Evolutionary conservation across 2,888 invertebrate species (phyloP).

Genomic region (Drosophila mercatorum): DNA sequence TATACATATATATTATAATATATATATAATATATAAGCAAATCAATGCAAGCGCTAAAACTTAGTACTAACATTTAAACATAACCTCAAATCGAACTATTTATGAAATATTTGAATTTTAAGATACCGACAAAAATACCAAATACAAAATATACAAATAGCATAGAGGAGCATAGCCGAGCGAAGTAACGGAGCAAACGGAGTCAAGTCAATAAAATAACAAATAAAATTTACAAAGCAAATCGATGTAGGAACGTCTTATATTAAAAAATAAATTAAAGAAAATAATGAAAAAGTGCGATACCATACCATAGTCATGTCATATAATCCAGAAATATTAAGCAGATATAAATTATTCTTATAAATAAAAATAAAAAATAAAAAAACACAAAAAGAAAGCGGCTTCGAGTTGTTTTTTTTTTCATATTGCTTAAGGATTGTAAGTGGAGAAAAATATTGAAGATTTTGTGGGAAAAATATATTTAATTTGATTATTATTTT

Average conservation of each 20-base stretch:
- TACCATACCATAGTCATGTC: conserved; percentile 79
- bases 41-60: conserved; percentile 58
- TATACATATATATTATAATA: conserved; percentile 7
- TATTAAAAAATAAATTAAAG: conserved; percentile 10
- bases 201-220: conserved; percentile 42
- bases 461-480: too few species aligned
- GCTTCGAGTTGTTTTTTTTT: conserved; percentile 10
- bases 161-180: conserved; percentile 42
- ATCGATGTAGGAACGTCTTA: conserved; percentile 34
- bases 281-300: conserved; percentile 38
- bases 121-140: conserved; percentile 26
- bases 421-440: not conserved
- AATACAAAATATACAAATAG: conserved; percentile 28
- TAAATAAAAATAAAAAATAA: conserved; percentile 74
- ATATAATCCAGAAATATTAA: conserved; percentile 78
- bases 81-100: conserved; percentile 39
- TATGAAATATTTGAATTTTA: conserved; percentile 60
- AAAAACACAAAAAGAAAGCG: conserved; percentile 44
- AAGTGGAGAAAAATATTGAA: not conserved
- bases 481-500: too few species aligned
- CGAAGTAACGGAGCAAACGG: conserved; percentile 18
- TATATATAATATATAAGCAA: conserved; percentile 34
- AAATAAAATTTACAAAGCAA: conserved; percentile 9
- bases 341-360: conserved; percentile 83
- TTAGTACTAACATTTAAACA: conserved; percentile 52